Base-by-base conservation (phyloP, 2,888 invertebrate species). In the Idaea dimidiata region DNA sequence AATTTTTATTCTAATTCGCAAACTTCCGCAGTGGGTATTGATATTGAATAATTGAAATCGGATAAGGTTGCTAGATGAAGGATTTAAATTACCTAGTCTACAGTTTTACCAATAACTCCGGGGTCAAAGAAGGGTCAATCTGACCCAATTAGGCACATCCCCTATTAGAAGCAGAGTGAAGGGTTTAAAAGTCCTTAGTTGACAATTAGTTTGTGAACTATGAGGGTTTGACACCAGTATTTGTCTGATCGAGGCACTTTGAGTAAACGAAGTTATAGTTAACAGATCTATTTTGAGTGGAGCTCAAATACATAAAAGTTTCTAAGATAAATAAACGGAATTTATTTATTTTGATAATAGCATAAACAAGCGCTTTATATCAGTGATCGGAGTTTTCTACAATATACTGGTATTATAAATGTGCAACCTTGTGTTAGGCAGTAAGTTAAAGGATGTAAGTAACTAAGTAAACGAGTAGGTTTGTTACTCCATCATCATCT, bases 81-180 rank as follows among this genome's bases (percentile, higher is more conserved):
- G 65, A 66, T 68, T 66, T 69, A 72, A 79, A 77, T 76, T 67
- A 74, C 70, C 67, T 63, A 59, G 63, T 58, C 66, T 64, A 43
- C 43, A 43, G 43, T 43, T 43, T 43, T 43, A 43, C 43, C 43
- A 43, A 43, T 43, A 43, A 43, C 43, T 43, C 43, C 43, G 43
- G 74, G 70, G 72, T 69, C 70, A 68, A 66, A 71, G 72, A 75
- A 74, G 74, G 75, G 68, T 71, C 66, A 68, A 71, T 75, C 71
- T 75, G 78, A 76, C 78, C 80, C 79, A 80, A 81, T 80, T 80
- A 80, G 76, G 43, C 43, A 43, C 43, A 43, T 43, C 43, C 43
- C 43, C 43, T 43, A 43, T 43, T 43, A 43, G 43, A 43, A 43
- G 43, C 43, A 14, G 43, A 43, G 43, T 43, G 43, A 43, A 43